phyloP scores from a whole-genome alignment of 2,888 invertebrate genomes.

The Slavum lentiscoides region DNA sequence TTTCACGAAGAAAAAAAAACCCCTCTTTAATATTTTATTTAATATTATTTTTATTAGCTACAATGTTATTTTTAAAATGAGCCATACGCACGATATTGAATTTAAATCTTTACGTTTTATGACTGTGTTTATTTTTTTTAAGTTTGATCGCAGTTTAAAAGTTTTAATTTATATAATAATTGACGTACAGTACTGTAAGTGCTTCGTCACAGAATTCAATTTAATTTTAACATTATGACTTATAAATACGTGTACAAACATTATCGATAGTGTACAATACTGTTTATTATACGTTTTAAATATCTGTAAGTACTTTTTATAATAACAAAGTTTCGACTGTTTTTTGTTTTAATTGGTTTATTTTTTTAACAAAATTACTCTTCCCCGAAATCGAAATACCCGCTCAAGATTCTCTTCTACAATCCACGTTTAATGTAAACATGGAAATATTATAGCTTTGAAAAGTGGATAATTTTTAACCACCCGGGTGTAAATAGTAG shows the following conservation, averaged over 20 bases:
- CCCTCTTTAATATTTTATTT: not conserved
- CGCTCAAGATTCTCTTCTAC: too few species aligned
- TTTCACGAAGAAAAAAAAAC: too few species aligned
- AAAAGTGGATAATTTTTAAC: too few species aligned
- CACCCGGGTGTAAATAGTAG: too few species aligned
- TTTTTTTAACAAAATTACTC: not conserved
- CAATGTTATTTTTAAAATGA: constrained; percentile 3
- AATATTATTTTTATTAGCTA: not conserved
- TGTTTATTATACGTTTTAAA: constrained; percentile 30
- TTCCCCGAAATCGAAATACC: too few species aligned
- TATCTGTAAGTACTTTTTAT: constrained; percentile 11
- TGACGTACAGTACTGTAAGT: not conserved
- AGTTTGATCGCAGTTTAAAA: constrained; percentile 33
- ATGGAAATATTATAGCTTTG: too few species aligned
- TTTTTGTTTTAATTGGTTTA: constrained; percentile 38
- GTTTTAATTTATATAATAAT: constrained; percentile 20
- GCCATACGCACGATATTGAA: not conserved
- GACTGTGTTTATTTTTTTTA: constrained; percentile 6
- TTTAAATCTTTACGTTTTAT: not conserved
- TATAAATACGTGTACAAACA: constrained; percentile 22
- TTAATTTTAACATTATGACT: constrained; percentile 7
- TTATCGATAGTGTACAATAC: constrained; percentile 17
- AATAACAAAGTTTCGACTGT: constrained; percentile 42
- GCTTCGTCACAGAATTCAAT: not conserved
- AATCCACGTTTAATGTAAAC: too few species aligned